Conservation (phyloP, 2,113 vertebrate species). For the Stercorarius parasiticus region DNA sequence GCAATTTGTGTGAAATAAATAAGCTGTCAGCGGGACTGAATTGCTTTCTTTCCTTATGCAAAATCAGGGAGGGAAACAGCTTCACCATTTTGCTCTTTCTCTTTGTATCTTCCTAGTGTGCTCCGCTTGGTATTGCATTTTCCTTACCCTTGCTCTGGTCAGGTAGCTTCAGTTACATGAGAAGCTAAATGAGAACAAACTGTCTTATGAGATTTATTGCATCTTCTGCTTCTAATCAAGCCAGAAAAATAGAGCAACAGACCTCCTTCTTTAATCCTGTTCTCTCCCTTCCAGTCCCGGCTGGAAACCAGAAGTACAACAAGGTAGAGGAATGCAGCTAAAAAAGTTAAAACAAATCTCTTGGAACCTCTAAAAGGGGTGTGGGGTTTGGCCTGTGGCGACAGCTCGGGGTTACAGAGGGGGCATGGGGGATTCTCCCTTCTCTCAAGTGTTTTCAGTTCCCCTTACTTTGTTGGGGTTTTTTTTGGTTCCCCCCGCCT, state of each 20-base stretch:
- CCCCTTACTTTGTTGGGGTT: background rate
- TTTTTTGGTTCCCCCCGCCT: background rate
- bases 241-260: slow-evolving; percentile 31
- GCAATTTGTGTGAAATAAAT: slow-evolving; percentile 17
- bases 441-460: background rate
- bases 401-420: background rate
- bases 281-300: slow-evolving; percentile 1
- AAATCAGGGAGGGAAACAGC: background rate
- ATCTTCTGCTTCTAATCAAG: slow-evolving; percentile 58
- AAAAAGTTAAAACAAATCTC: slow-evolving; percentile 27
- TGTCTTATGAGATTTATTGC: slow-evolving; percentile 42
- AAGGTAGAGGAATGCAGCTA: slow-evolving; percentile 32
- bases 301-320: slow-evolving; percentile 48
- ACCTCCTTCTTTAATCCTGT: slow-evolving; percentile 12
- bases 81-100: background rate
- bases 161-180: background rate
- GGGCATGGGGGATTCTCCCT: background rate
- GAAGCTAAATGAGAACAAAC: slow-evolving; percentile 18
- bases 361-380: background rate
- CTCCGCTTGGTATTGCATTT: background rate
- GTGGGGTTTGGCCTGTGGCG: background rate
- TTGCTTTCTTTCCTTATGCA: background rate
- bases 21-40: background rate
- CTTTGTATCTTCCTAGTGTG: background rate
- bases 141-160: background rate